Conservation (phyloP, 2,888 invertebrate species). For the Troides oblongomaculatus region DNA sequence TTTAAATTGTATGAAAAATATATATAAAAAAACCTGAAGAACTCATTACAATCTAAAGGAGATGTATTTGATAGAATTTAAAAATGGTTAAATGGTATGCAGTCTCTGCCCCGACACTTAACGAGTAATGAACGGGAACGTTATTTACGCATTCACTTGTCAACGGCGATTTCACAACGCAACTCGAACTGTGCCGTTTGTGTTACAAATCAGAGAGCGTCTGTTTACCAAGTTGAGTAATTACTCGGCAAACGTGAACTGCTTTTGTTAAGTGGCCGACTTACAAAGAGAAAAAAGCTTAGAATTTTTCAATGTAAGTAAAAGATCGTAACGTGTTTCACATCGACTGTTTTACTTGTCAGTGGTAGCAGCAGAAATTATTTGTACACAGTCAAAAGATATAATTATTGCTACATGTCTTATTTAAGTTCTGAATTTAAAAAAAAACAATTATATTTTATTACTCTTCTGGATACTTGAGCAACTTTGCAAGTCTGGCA, state of each 20-base stretch:
- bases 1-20: no score
- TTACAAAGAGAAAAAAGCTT: background rate
- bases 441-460: no score
- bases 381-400: no score
- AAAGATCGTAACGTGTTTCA: background rate
- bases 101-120: slow-evolving; percentile 61
- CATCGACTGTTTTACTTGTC: background rate
- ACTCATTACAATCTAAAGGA: no score
- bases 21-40: no score
- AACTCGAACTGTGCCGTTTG: slow-evolving; percentile 35
- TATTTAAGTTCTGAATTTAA: no score
- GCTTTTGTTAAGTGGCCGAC: slow-evolving; percentile 13
- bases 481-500: no score
- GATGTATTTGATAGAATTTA: slow-evolving; percentile 64
- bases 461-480: no score
- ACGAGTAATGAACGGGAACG: slow-evolving; percentile 49
- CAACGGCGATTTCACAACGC: slow-evolving; percentile 35
- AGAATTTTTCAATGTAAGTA: background rate
- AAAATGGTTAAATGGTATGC: slow-evolving; percentile 60
- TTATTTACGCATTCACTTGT: slow-evolving; percentile 29
- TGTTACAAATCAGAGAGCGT: slow-evolving; percentile 36
- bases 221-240: slow-evolving; percentile 28
- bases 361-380: no score
- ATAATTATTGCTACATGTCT: no score
- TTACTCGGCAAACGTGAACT: slow-evolving; percentile 25